phyloP scores from a whole-genome alignment of 2,888 invertebrate genomes.

The Protonemura montana region DNA sequence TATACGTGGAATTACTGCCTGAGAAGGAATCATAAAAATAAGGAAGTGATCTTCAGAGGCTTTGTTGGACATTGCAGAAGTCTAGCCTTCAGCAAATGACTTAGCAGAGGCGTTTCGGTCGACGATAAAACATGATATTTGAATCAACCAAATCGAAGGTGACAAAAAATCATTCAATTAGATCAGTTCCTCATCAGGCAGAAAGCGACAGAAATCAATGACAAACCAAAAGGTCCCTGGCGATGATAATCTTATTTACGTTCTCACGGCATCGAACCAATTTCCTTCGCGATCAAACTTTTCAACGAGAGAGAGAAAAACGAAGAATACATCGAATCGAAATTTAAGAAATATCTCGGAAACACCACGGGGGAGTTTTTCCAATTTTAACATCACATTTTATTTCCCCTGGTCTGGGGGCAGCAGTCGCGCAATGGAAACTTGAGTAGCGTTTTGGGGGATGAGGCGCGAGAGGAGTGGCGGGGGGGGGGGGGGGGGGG shows the following conservation, averaged over 20 bases:
- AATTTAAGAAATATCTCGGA: background rate
- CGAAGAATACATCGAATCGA: background rate
- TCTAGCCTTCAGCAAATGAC: background rate
- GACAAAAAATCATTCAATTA: background rate
- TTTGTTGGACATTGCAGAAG: background rate
- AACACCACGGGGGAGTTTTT: slow-evolving; percentile 7
- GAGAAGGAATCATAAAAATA: background rate
- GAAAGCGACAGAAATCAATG: background rate
- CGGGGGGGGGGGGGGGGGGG: background rate
- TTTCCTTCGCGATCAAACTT: background rate
- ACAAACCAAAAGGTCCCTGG: background rate
- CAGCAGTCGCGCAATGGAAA: background rate
- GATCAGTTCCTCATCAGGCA: background rate
- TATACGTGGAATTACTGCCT: background rate
- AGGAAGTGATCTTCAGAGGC: background rate
- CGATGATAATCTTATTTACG: background rate
- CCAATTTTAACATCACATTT: slow-evolving; percentile 26
- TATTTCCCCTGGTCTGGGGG: background rate
- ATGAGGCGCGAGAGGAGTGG: background rate
- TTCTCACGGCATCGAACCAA: background rate
- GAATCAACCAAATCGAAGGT: background rate
- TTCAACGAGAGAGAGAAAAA: background rate
- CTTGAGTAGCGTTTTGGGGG: slow-evolving; percentile 31
- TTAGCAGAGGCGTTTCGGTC: background rate
- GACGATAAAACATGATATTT: background rate